These are phyloP conservation scores for Coremacera marginata DNA, from an alignment of 2,888 invertebrate genomes.

Conservation along the genomic window DNA sequence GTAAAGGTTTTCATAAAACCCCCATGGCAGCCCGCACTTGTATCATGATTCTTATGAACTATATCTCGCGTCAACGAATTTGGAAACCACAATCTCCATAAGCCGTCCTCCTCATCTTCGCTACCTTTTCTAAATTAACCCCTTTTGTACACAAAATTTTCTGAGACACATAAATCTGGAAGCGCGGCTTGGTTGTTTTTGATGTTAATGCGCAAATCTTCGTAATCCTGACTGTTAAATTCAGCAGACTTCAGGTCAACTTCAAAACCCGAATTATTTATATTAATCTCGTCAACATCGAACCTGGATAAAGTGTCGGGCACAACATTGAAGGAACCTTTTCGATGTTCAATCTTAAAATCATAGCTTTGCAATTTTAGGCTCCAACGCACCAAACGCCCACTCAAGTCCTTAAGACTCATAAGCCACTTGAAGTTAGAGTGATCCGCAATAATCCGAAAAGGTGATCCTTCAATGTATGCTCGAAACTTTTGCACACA, in stretches of 20 bases:
- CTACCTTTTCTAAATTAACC: too few species aligned
- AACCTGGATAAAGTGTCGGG: not conserved
- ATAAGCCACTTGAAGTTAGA: not conserved
- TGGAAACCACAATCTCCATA: not conserved
- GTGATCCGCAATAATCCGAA: constrained; percentile 33
- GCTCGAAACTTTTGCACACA: constrained; percentile 35
- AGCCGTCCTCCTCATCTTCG: too few species aligned
- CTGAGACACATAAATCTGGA: not conserved
- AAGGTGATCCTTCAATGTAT: constrained; percentile 44
- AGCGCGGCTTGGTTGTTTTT: not conserved
- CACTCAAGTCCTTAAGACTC: not conserved
- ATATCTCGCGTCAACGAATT: not conserved
- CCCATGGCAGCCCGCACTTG: not conserved
- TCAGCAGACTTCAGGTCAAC: constrained; percentile 2
- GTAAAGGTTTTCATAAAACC: not conserved
- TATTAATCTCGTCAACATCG: not conserved
- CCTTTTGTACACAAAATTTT: not conserved
- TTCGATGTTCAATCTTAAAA: constrained; percentile 10
- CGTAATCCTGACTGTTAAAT: not conserved
- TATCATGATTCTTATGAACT: not conserved
- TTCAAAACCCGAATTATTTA: not conserved
- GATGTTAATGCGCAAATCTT: not conserved
- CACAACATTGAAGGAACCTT: not conserved
- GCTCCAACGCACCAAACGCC: not conserved
- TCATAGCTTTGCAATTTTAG: not conserved